These are phyloP conservation scores for Lasiommata megera DNA, from an alignment of 2,888 invertebrate genomes.

Conservation along the genomic window DNA sequence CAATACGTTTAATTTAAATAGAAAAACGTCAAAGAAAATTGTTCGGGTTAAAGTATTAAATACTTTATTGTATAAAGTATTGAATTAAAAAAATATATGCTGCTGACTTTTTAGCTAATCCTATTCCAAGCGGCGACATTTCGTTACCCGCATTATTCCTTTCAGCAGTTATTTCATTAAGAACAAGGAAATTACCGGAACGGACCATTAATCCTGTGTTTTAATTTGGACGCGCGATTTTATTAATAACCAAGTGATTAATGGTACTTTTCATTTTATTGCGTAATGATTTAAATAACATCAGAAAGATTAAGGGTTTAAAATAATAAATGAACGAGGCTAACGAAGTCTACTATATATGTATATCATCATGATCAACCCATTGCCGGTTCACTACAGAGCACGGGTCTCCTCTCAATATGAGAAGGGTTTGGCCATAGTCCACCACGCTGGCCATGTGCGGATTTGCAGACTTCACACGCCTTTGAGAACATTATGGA, in stretches of 20 bases:
- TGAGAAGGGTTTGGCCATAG: too few relatives aligned
- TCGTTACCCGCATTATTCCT: background rate
- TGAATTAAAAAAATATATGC: background rate
- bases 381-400: too few relatives aligned
- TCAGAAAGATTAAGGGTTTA: background rate
- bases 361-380: too few relatives aligned
- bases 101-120: background rate
- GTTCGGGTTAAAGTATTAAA: background rate
- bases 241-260: conserved; percentile 5
- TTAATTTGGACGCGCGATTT: conserved; percentile 3
- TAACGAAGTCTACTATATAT: background rate
- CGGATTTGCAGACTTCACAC: too few relatives aligned
- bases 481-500: too few relatives aligned
- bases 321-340: background rate
- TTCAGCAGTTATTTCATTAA: conserved; percentile 3
- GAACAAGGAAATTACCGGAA: background rate
- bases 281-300: background rate
- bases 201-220: conserved; percentile 6
- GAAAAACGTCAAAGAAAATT: too few relatives aligned
- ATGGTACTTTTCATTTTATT: background rate
- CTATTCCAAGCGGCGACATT: background rate
- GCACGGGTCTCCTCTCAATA: too few relatives aligned
- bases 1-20: too few relatives aligned
- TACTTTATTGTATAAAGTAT: too few relatives aligned
- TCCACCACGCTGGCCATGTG: too few relatives aligned